phyloP scores from a whole-genome alignment of 2,797 vertebrate genomes.

The Cacajao melanocephalus region DNA sequence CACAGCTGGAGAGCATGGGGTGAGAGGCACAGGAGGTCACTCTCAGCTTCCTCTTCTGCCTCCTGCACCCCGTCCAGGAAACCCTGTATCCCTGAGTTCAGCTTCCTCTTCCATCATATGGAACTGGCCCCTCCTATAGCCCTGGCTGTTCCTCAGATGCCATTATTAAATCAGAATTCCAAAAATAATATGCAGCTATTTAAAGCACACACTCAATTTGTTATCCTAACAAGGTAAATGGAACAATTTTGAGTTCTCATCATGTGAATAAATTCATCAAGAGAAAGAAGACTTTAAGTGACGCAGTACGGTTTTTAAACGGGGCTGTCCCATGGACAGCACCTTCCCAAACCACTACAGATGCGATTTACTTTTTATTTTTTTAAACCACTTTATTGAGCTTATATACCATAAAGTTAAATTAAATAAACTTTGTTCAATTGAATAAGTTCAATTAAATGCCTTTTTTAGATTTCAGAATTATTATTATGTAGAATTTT shows the following conservation, averaged over 20 bases:
- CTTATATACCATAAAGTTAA: neutral
- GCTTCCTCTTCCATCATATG: neutral
- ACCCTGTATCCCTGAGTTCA: neutral
- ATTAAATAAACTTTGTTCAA: neutral
- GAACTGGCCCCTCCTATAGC: neutral
- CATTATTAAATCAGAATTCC: neutral
- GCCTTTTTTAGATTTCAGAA: neutral
- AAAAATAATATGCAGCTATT: neutral
- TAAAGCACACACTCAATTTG: neutral
- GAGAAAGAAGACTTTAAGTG: neutral
- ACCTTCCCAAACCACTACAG: neutral
- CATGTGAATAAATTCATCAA: neutral
- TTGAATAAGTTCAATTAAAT: neutral
- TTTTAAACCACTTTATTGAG: neutral
- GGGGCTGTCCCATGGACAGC: neutral
- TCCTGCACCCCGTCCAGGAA: fast-evolving
- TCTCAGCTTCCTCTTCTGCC: neutral
- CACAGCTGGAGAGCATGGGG: neutral
- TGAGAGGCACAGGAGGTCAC: neutral
- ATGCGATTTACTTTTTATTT: neutral
- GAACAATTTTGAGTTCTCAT: neutral
- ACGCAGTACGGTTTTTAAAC: neutral
- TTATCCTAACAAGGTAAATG: constrained; percentile 8
- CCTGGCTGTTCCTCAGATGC: neutral
- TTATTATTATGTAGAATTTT: neutral